These are phyloP conservation scores for Saxidomus purpurata DNA, from an alignment of 1,140 invertebrate genomes.

Conservation along the genomic window DNA sequence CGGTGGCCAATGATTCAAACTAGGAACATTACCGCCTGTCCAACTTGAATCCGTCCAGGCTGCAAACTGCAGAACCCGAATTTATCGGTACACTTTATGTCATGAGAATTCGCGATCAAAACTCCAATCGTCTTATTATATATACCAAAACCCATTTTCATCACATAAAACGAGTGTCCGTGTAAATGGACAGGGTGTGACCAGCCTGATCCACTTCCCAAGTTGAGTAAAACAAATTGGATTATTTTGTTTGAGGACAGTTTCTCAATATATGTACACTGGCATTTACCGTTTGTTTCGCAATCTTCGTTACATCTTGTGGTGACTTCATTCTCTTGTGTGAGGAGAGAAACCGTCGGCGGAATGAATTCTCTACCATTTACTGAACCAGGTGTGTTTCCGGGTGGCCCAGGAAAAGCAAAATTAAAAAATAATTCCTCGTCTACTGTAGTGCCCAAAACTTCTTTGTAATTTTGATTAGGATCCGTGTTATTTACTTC, in stretches of 20 bases:
- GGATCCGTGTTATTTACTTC: conserved; percentile 58
- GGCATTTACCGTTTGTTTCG: conserved; percentile 49
- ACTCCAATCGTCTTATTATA: conserved; percentile 73
- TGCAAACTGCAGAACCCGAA: conserved; percentile 74
- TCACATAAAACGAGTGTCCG: conserved; percentile 72
- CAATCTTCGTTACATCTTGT: conserved; percentile 18
- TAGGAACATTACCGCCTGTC: conserved; percentile 60
- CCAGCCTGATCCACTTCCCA: conserved; percentile 67
- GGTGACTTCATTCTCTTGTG: conserved; percentile 39
- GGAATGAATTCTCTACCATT: conserved; percentile 66
- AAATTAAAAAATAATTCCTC: conserved; percentile 65
- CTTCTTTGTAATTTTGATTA: neutral
- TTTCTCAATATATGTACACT: conserved; percentile 66
- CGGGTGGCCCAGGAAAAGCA: conserved; percentile 60
- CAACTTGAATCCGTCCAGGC: conserved; percentile 70
- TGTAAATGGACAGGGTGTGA: conserved; percentile 75
- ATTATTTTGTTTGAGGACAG: neutral
- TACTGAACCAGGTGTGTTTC: conserved; percentile 67
- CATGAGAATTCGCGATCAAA: conserved; percentile 69
- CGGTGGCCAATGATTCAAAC: conserved; percentile 87
- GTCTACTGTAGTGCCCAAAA: neutral
- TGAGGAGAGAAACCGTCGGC: conserved; percentile 41
- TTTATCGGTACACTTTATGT: conserved; percentile 86
- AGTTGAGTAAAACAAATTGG: conserved; percentile 3
- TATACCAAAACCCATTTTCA: conserved; percentile 82